Base-by-base conservation (phyloP, 2,797 vertebrate genomes). In the Alosa sapidissima region DNA sequence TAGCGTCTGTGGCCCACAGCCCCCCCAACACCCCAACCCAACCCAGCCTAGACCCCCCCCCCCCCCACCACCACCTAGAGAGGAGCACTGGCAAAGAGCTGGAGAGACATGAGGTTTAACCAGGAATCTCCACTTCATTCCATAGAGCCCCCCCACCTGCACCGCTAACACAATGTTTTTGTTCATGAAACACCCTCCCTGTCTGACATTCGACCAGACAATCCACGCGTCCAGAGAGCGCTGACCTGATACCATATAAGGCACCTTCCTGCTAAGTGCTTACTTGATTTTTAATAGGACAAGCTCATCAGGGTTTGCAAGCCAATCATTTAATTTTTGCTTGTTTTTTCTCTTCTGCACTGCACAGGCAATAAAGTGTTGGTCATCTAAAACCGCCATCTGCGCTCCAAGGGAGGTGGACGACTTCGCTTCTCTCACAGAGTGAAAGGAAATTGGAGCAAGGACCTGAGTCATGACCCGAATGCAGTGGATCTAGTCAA, bases 1-100 rank as follows among this genome's bases (percentile, higher is more conserved):
- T 90, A 90, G 62, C 62, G 82, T 82, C 87, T 75, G 58, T 9
- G 75, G 58, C 55, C 81, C 62, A 72, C 83, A 82, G 81, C 78
- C 85, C 55, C 13, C 55, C 41, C 48, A 52, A 41, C 19, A 8
- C 78, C 58, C 58, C 48, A 54, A 45, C 4, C 84, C 47, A 24
- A 13, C 62, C 33, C 41, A 41, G 41, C 41, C 41, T 41, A 41
- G 41, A 41, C 41, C 2, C 2, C 41, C 21, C 13, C 55, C 13
- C 55, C 49, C 48, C 36, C 36, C 19, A 3, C 78, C 58, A 47
- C 84, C 78, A 82, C 52, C 82, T 86, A 86, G 84, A 86, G 65
- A 86, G 11, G 45, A 78, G 36, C 8, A 5, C 72, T 47, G 16
- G 36, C 72, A 47, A 45, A 41, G 36, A 21, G 72, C 36, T 78